These are phyloP conservation scores for Clupea harengus DNA, from an alignment of 2,113 vertebrate genomes.

Conservation along the genomic window DNA sequence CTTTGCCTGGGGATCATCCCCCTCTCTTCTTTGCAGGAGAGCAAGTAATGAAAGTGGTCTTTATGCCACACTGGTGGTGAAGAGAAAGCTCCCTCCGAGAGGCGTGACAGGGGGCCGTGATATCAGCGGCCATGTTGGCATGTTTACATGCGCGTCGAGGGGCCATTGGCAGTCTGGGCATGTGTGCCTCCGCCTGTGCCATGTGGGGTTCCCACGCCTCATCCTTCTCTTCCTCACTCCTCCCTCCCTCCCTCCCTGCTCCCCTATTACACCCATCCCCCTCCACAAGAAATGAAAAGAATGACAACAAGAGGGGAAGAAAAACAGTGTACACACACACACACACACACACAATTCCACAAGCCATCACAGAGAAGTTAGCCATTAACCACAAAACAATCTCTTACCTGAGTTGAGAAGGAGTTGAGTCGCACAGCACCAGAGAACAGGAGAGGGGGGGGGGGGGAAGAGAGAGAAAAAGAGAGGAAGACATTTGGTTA, in stretches of 20 bases:
- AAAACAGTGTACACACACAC: neutral
- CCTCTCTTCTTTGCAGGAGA: slow-evolving; percentile 44
- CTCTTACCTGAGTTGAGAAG: slow-evolving; percentile 66
- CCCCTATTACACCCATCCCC: slow-evolving; percentile 6
- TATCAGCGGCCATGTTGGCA: slow-evolving; percentile 40
- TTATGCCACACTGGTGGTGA: slow-evolving; percentile 46
- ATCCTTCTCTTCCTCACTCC: slow-evolving; percentile 37
- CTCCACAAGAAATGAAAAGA: neutral
- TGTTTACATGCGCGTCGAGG: slow-evolving; percentile 38
- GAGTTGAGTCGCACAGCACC: slow-evolving; percentile 23
- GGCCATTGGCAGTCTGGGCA: slow-evolving; percentile 58
- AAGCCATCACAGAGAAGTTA: neutral
- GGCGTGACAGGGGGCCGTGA: slow-evolving; percentile 46
- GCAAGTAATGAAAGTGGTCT: slow-evolving; percentile 51
- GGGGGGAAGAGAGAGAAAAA: slow-evolving; percentile 33
- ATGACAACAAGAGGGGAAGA: neutral
- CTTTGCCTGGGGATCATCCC: slow-evolving; percentile 50
- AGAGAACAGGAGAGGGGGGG: slow-evolving; percentile 25
- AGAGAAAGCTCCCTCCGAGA: slow-evolving; percentile 45
- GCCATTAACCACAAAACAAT: neutral
- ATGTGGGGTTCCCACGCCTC: slow-evolving; percentile 65
- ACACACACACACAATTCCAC: neutral
- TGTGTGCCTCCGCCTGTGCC: slow-evolving; percentile 44
- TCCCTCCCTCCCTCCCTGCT: slow-evolving; percentile 28
- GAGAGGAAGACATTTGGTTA: slow-evolving; percentile 59